phyloP scores from a whole-genome alignment of 37 sponge, comb jelly and placozoan species.

The Halichondria panicea region DNA sequence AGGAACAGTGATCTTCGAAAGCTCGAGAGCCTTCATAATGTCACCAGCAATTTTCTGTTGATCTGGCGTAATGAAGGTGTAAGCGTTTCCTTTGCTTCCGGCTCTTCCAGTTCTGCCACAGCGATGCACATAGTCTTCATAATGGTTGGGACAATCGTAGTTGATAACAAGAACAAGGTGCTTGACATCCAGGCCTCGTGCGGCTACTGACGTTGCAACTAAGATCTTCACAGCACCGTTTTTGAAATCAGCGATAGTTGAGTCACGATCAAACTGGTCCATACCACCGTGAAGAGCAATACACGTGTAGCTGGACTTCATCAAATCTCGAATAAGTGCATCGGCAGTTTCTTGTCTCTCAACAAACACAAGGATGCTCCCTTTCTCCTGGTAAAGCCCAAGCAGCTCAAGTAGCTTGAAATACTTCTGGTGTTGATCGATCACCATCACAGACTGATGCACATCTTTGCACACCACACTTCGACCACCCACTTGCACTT shows the following conservation, averaged over 20 bases:
- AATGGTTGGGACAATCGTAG: constrained; percentile 98
- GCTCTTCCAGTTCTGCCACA: constrained; percentile 98
- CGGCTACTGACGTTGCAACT: constrained; percentile 98
- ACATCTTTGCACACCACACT: constrained; percentile 97
- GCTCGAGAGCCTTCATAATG: constrained; percentile 89
- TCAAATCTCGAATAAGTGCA: constrained; percentile 81
- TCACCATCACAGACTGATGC: constrained; percentile 86
- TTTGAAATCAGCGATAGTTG: constrained; percentile 94
- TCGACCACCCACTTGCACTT: constrained; percentile 95
- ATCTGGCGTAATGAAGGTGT: constrained; percentile 88
- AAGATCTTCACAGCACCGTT: constrained; percentile 80
- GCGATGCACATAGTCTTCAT: constrained; percentile 99
- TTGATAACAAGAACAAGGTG: constrained; percentile 93
- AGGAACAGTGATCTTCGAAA: constrained; percentile 79
- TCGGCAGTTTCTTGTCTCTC: constrained; percentile 95
- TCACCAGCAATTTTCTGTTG: constrained; percentile 84
- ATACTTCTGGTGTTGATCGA: constrained; percentile 89
- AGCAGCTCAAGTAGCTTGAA: constrained; percentile 95
- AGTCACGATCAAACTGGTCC: constrained; percentile 97
- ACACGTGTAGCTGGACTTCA: constrained; percentile 90
- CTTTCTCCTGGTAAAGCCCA: constrained; percentile 86
- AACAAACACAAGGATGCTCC: constrained; percentile 91
- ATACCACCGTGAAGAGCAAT: constrained; percentile 98
- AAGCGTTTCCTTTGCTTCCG: constrained; percentile 94
- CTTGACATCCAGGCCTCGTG: constrained; percentile 96